Conservation (phyloP, 2,888 invertebrate genomes). For the Cerastoderma edule region DNA sequence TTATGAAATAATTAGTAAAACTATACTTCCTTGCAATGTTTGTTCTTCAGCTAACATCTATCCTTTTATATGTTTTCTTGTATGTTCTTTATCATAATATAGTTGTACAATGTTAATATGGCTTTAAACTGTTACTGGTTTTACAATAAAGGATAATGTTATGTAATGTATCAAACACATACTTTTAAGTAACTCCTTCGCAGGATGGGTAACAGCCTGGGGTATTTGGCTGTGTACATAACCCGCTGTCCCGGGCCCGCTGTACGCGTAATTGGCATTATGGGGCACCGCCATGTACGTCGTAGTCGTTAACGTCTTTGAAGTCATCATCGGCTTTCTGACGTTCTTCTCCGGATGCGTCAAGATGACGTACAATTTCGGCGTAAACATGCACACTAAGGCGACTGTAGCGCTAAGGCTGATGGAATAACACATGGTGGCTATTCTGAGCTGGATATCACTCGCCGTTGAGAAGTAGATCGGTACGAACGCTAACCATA, state of each 20-base stretch:
- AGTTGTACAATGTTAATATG: too few species aligned
- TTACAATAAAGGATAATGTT: too few species aligned
- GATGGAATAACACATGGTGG: constrained; percentile 97
- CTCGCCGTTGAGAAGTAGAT: constrained; percentile 87
- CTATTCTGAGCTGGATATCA: constrained; percentile 92
- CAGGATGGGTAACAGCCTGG: constrained; percentile 29
- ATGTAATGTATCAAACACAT: too few species aligned
- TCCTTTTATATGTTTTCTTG: too few species aligned
- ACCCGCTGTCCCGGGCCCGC: constrained; percentile 6
- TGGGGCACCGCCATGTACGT: constrained; percentile 16
- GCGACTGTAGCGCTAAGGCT: constrained; percentile 97
- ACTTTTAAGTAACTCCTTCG: constrained; percentile 26
- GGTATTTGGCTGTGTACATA: constrained; percentile 11
- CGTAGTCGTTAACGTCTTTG: constrained; percentile 76
- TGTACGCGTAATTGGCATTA: constrained; percentile 11
- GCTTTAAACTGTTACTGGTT: too few species aligned
- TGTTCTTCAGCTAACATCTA: too few species aligned
- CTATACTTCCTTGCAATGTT: too few species aligned
- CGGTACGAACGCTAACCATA: constrained; percentile 84
- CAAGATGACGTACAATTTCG: constrained; percentile 96
- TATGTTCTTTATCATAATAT: too few species aligned
- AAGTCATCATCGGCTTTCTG: constrained; percentile 87
- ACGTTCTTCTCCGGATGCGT: constrained; percentile 95
- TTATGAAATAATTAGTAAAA: too few species aligned
- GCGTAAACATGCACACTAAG: constrained; percentile 95